Evolutionary conservation across 2,797 vertebrate species (phyloP).

Genomic region (Etheostoma perlongum): DNA sequence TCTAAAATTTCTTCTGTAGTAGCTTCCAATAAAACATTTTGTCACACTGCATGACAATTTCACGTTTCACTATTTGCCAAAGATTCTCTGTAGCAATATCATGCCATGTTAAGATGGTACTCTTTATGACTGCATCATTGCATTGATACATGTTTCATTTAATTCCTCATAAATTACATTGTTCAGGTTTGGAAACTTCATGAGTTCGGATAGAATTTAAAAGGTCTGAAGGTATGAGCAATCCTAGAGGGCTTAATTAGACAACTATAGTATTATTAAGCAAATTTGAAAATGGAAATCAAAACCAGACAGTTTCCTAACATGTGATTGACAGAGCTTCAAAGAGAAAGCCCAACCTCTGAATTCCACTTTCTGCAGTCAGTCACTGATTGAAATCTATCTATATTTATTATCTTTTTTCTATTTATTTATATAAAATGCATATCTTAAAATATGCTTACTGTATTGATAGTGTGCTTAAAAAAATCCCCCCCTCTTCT

Average conservation of each 20-base stretch:
- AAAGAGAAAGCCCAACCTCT: slow-evolving; percentile 11
- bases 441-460: neutral
- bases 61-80: neutral
- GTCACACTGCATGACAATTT: neutral
- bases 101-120: neutral
- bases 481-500: neutral
- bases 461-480: neutral
- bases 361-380: too few species aligned
- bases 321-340: slow-evolving; percentile 1
- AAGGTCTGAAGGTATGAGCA: neutral
- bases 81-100: neutral
- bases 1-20: neutral
- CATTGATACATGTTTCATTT: neutral
- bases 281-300: slow-evolving; percentile 23
- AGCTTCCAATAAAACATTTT: neutral
- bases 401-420: too few species aligned
- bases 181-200: neutral
- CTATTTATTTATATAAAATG: neutral
- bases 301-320: neutral
- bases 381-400: neutral
- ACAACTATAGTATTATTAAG: slow-evolving; percentile 9
- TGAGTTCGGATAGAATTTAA: neutral
- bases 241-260: neutral
- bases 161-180: neutral
- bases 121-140: neutral